phyloP scores from a whole-genome alignment of 1,140 invertebrate genomes.

The Zaprionus ghesquierei region DNA sequence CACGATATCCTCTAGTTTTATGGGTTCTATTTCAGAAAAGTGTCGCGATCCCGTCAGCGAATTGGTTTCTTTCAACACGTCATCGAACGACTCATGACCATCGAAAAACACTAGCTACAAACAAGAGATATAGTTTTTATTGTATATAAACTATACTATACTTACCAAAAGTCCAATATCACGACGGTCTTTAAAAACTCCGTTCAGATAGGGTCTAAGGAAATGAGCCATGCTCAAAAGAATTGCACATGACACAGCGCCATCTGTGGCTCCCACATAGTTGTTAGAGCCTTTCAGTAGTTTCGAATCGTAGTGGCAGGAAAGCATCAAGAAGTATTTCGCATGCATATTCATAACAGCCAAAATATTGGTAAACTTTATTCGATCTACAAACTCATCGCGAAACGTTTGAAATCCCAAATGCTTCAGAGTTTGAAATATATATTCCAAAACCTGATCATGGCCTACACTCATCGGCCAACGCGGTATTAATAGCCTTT shows the following conservation, averaged over 20 bases:
- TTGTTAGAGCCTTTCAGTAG: neutral
- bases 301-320: conserved; percentile 49
- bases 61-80: neutral
- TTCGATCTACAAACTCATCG: conserved; percentile 2
- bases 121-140: neutral
- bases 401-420: conserved; percentile 15
- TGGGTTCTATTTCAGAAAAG: conserved; percentile 10
- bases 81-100: conserved; percentile 28
- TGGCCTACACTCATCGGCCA: conserved; percentile 88
- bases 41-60: conserved; percentile 13
- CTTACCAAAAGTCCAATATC: conserved; percentile 44
- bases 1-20: conserved; percentile 19
- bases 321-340: conserved; percentile 5
- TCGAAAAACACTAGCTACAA: conserved; percentile 47
- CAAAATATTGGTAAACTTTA: conserved; percentile 24
- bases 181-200: neutral
- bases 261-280: conserved; percentile 36
- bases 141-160: too few relatives aligned
- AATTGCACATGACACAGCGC: conserved; percentile 49
- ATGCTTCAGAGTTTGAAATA: conserved; percentile 16
- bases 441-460: conserved; percentile 87
- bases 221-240: conserved; percentile 33
- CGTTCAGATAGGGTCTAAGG: conserved; percentile 3
- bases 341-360: conserved; percentile 31
- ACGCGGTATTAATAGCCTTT: conserved; percentile 88